Conservation (phyloP, 2,797 vertebrate species). For the Acrossocheilus fasciatus region DNA sequence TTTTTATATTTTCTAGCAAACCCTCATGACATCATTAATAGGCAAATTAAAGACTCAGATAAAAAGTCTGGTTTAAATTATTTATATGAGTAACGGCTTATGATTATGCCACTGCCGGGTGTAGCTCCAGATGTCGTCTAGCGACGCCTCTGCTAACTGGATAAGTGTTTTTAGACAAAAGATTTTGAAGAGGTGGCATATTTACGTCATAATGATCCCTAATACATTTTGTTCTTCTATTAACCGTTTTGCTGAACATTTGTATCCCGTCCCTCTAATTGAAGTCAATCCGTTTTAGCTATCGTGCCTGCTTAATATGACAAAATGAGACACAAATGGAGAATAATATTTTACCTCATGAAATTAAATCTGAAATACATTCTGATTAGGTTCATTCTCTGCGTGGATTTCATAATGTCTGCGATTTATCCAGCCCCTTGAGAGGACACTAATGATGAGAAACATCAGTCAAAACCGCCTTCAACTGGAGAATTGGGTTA, state of each 20-base stretch:
- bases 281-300: slow-evolving; percentile 68
- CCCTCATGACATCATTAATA: background rate
- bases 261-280: slow-evolving; percentile 61
- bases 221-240: slow-evolving; percentile 60
- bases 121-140: background rate
- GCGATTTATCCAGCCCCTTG: slow-evolving; percentile 69
- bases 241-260: slow-evolving; percentile 56
- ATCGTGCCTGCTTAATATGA: slow-evolving; percentile 74
- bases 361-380: slow-evolving; percentile 78
- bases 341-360: slow-evolving; percentile 77
- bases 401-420: slow-evolving; percentile 74
- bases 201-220: slow-evolving; percentile 49
- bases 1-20: background rate
- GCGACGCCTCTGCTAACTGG: background rate
- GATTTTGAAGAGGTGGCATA: slow-evolving; percentile 51
- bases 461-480: slow-evolving; percentile 73
- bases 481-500: slow-evolving; percentile 61
- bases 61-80: background rate
- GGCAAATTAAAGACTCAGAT: background rate
- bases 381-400: slow-evolving; percentile 75
- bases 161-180: slow-evolving; percentile 40
- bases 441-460: slow-evolving; percentile 75
- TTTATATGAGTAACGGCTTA: background rate
- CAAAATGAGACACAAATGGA: slow-evolving; percentile 77
- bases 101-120: background rate